Percentiles rank a stretch among this genome's conserved stretches.
phyloP scores from a whole-genome alignment of 2,888 invertebrate genomes.

The Gari tellinella region DNA sequence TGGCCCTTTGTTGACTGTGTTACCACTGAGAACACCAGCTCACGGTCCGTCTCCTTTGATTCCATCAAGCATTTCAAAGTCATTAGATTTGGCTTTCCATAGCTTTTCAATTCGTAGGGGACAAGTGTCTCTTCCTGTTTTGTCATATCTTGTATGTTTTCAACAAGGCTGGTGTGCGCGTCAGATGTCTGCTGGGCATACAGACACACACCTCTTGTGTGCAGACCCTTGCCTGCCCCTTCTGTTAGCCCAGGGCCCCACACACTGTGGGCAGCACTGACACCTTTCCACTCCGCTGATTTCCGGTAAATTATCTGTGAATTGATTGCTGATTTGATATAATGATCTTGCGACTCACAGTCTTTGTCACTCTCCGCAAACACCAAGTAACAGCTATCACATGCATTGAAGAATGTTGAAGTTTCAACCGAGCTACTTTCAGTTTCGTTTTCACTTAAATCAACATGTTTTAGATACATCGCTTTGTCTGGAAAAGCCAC shows the following conservation, averaged over 20 bases:
- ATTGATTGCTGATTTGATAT: slow-evolving; percentile 31
- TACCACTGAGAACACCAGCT: background rate
- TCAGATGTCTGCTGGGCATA: no score
- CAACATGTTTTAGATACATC: slow-evolving; percentile 23
- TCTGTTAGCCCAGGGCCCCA: no score
- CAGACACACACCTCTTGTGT: no score
- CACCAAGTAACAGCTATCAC: slow-evolving; percentile 18
- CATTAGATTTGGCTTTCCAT: no score
- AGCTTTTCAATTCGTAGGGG: no score
- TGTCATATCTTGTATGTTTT: no score
- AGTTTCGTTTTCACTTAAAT: slow-evolving; percentile 33
- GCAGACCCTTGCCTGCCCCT: no score
- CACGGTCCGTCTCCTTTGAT: no score
- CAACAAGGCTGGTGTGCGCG: no score
- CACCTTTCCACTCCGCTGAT: slow-evolving; percentile 11
- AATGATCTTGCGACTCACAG: background rate
- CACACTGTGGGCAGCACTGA: slow-evolving; percentile 13
- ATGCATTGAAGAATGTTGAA: no score
- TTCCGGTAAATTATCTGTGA: slow-evolving; percentile 38
- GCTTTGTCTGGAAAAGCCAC: slow-evolving; percentile 37
- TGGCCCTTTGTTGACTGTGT: background rate
- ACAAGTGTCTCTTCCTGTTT: no score
- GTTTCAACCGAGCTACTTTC: slow-evolving; percentile 32
- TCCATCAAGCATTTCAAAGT: no score
- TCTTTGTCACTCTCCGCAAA: slow-evolving; percentile 6